Base-by-base conservation (phyloP, 35 echinoderm and acorn worm species). In the Chiridota heheva region DNA sequence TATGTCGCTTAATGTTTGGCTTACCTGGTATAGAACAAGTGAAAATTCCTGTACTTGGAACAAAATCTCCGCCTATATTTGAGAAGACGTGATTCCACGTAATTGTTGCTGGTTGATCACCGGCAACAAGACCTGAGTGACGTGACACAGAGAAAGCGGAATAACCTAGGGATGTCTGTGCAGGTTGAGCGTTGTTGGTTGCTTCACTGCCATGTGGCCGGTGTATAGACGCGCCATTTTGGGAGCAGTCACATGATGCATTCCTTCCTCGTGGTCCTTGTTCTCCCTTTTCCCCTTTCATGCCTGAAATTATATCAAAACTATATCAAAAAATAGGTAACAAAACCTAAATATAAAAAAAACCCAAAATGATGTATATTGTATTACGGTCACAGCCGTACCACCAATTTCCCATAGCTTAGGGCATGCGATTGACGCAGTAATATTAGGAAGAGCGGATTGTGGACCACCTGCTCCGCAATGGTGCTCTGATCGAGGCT, bases 121-220 rank as follows among this genome's bases (percentile, higher is more conserved):
- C 70, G 5, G 92, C 92, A 7, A 46, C 34, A 12, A 80, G 67
- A 1, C 87, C 70, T 5, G 82, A 59, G 36, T 83, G 76, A 18
- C 87, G 40, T 15, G 87, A 82, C 35, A 86, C 87, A 4, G 92
- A 90, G 70, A 96, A 96, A 1, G 92, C 88, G 17, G 78, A 78
- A 35, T 35, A 73, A n/a, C 39, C 60, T 39, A 29, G 17, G 27
- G 53, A 32, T 10, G 26, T 53, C 60, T 75, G 22, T 0, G 18
- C 32, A n/a, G 53, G 36, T 7, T 36, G 13, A 10, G 22, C 58
- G 35, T 37, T 40, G 33, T 2, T 20, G 1, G 51, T 31, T 71
- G 79, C 48, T 2, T 48, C 26, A 2, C 60, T 63, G 1, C n/a
- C 25, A 0, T 36, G 40, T 15, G 38, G 16, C 36, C 31, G 53